A percentile compares a stretch with the other conserved stretches of the same genome.
phyloP scores from a whole-genome alignment of 2,797 vertebrate genomes.

The Lagocephalus sceleratus region DNA sequence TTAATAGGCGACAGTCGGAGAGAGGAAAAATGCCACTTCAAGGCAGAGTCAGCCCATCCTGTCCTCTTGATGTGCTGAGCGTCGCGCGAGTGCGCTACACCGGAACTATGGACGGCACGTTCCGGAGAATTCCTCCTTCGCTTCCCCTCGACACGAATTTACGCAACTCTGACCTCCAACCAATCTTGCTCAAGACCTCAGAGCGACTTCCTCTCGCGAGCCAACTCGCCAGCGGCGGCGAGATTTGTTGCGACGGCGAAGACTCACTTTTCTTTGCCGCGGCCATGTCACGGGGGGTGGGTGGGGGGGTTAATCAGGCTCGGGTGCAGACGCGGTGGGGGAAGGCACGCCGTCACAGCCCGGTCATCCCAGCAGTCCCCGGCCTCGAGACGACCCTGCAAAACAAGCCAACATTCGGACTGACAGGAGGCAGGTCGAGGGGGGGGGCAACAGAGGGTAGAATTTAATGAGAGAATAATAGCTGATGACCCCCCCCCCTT shows the following conservation, averaged over 20 bases:
- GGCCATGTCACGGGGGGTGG: slow-evolving; percentile 53
- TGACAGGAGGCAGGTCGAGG: not conserved
- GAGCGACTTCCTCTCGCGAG: too few species aligned
- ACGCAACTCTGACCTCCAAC: not conserved
- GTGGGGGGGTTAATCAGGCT: too few species aligned
- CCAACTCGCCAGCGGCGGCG: too few species aligned
- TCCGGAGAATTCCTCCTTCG: not conserved
- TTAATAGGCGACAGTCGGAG: slow-evolving; percentile 4
- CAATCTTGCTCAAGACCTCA: too few species aligned
- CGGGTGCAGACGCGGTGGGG: slow-evolving; percentile 38
- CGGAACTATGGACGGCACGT: too few species aligned
- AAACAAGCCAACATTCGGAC: slow-evolving; percentile 38
- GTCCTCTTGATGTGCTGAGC: too few species aligned
- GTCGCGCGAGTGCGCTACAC: too few species aligned
- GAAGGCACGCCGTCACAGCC: slow-evolving; percentile 51
- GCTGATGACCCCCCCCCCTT: slow-evolving; percentile 13
- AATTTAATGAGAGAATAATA: slow-evolving; percentile 5
- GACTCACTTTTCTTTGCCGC: slow-evolving; percentile 68
- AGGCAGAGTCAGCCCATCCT: too few species aligned
- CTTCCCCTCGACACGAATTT: slow-evolving; percentile 4
- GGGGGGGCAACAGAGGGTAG: not conserved
- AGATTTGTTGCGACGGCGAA: not conserved
- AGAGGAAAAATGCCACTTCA: too few species aligned
- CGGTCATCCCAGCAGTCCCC: slow-evolving; percentile 53
- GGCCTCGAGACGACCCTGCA: slow-evolving; percentile 48